Evolutionary conservation across 2,888 invertebrate genomes (phyloP), one percentile per base, ranked within the genome.

Genomic region (Chorisops tibialis): DNA sequence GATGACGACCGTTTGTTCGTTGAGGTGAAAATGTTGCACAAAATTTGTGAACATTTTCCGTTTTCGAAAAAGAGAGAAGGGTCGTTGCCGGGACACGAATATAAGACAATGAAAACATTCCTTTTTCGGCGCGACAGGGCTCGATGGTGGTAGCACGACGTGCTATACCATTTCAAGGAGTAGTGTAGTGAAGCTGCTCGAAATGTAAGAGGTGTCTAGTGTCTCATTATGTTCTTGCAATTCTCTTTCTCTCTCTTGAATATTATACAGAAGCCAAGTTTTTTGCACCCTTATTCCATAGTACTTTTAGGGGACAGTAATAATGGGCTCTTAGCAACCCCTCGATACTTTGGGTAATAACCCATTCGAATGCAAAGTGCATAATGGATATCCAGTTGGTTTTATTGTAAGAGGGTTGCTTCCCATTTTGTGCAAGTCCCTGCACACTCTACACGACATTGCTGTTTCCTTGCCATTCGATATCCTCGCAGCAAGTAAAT

Each of bases 361-460:
- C 41, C 52, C 41, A 54, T 54, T 54, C 52, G 52, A 39, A 54
- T 54, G 52, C 35, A 41, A 54, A 54, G 52, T 54, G 52, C 41
- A 54, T 54, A 54, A 54, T 54, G 52, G 52, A 54, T 39, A 54
- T 54, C 52, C 19, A 16, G 43, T 43, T 43, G 9, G 9, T 43
- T 43, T 43, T 19, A 43, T 12, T 41, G 9, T 18, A 4, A 43
- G 14, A 43, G 19, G 19, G 43, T 19, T 19, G 16, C 16, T 43
- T 19, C 43, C n/a, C 6, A 37, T 9, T 4, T 39, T 14, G 39
- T 39, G 14, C 12, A 39, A 39, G 14, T 41, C 9, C 9, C 30
- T 30, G 9, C 30, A 30, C 41, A 43, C 16, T 7, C 41, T 43
- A n/a, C 16, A 43, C n/a, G n/a, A 19, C 19, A n/a, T 16, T 43